Evolutionary conservation across 64 coral and sea anemone genomes (phyloP), one percentile per base, ranked within the genome.

Genomic region (Montipora capricornis): DNA sequence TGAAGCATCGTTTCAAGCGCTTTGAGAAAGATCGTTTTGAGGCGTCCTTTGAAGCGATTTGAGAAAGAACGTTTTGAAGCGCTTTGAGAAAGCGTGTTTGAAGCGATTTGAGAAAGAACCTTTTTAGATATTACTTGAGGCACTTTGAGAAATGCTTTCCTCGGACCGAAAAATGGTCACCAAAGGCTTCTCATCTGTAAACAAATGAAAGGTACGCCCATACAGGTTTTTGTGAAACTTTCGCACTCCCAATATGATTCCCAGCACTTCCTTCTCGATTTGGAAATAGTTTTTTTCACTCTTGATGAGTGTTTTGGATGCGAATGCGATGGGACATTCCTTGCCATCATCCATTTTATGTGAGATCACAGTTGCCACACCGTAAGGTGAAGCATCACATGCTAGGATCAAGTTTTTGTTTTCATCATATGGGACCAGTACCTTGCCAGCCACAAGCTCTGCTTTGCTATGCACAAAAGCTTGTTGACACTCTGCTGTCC

Each of bases 221-320:
- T 87, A 93, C 47, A 93, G 55, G 19, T 87, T 50, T 46, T 93
- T 84, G 82, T 93, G 73, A 47, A 93, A 93, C 47, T 93, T 93
- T 17, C 61, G 82, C 11, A 91, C 75, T 17, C 52, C 89, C 47
- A 90, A 95, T 29, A 88, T 57, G 8, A 82, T 62, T 44, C 53
- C 80, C 5, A 61, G 13, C 6, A 55, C 53, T 20, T 82, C 53
- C 26, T 82, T 82, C 8, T 82, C 55, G 8, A 64, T 82, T n/a
- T 82, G 80, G 0, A 17, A 11, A 16, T 82, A 82, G 22, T 24
- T 14, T 10, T 11, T 60, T 44, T 82, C 80, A 44, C 10, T 55
- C 22, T 64, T 53, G n/a, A 17, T 82, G 2, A 82, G 57, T 61
- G 80, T 62, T 45, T 29, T 55, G 2, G 80, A 82, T 3, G 80